Percentiles rank a stretch among this genome's conserved stretches.
Evolutionary conservation across 30 jellyfish, hydroid and myxozoan species (phyloP).

Genomic region (Chironex yamaguchii): DNA sequence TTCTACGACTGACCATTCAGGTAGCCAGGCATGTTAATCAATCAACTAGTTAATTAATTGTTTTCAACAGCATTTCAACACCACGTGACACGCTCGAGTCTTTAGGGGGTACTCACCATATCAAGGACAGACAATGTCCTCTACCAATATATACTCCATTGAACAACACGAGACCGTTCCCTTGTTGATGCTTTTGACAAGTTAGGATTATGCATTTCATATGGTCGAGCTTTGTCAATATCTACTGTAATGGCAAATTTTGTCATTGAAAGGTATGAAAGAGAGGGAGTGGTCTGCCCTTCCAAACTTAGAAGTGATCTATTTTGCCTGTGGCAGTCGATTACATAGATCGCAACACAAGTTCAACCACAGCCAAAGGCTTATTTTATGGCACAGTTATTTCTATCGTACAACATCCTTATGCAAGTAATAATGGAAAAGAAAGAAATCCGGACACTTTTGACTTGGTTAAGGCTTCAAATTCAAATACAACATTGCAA

Average conservation of each 20-base stretch:
- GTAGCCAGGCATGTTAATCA: conserved; percentile 26
- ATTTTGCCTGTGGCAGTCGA: conserved; percentile 5
- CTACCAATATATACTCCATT: conserved; percentile 40
- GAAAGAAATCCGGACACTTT: conserved; percentile 12
- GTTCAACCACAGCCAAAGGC: conserved; percentile 21
- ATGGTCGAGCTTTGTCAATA: conserved; percentile 6
- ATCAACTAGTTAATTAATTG: too few relatives aligned
- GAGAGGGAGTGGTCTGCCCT: conserved; percentile 40
- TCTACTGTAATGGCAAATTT: neutral
- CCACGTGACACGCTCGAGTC: too few relatives aligned
- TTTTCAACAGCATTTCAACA: too few relatives aligned
- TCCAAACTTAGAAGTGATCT: neutral
- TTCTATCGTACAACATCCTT: conserved; percentile 26
- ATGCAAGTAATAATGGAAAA: conserved; percentile 1
- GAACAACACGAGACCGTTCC: conserved; percentile 6
- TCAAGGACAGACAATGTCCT: conserved; percentile 29
- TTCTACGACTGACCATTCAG: conserved; percentile 12
- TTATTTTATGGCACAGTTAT: conserved; percentile 34
- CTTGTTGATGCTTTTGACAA: neutral
- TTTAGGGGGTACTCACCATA: conserved; percentile 14
- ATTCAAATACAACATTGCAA: conserved; percentile 4
- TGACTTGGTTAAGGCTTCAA: neutral
- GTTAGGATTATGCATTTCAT: conserved; percentile 12
- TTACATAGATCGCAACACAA: conserved; percentile 31
- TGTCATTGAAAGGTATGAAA: neutral